Evolutionary conservation across 2,888 invertebrate species (phyloP).

Genomic region (Nysson spinosus): DNA sequence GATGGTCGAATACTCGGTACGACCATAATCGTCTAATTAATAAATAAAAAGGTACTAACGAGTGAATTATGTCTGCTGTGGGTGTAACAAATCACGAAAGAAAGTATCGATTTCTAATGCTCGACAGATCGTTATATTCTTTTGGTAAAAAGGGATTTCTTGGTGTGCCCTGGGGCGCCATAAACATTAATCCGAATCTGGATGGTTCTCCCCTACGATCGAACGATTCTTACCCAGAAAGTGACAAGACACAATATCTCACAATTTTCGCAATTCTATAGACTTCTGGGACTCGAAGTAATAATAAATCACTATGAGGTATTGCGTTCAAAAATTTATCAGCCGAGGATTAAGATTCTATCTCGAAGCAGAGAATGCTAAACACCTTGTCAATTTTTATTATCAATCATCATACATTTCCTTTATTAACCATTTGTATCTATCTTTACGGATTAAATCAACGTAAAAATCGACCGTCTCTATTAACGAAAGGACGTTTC

Average conservation of each 20-base stretch:
- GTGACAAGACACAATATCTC: conserved; percentile 60
- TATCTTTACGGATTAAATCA: background rate
- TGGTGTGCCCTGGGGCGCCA: conserved; percentile 50
- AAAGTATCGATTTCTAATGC: conserved; percentile 42
- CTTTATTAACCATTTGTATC: conserved; percentile 27
- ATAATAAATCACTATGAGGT: conserved; percentile 52
- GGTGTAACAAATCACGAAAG: background rate
- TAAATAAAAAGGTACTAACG: background rate
- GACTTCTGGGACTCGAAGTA: conserved; percentile 33
- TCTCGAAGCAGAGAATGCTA: conserved; percentile 7
- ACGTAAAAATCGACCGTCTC: too few species aligned
- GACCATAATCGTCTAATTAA: background rate
- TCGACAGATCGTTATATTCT: conserved; percentile 36
- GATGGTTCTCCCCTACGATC: conserved; percentile 44
- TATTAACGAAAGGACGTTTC: too few species aligned
- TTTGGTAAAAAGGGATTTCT: conserved; percentile 33
- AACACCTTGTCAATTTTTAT: too few species aligned
- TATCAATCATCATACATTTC: too few species aligned
- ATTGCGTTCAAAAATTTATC: conserved; percentile 50
- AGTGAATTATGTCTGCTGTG: background rate
- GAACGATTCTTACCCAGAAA: conserved; percentile 48
- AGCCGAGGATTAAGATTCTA: conserved; percentile 36
- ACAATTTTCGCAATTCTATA: conserved; percentile 53
- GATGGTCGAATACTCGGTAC: too few species aligned
- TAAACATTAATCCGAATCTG: conserved; percentile 62